phyloP scores from a whole-genome alignment of 2,797 vertebrate species.

The Ptychadena robeensis region DNA sequence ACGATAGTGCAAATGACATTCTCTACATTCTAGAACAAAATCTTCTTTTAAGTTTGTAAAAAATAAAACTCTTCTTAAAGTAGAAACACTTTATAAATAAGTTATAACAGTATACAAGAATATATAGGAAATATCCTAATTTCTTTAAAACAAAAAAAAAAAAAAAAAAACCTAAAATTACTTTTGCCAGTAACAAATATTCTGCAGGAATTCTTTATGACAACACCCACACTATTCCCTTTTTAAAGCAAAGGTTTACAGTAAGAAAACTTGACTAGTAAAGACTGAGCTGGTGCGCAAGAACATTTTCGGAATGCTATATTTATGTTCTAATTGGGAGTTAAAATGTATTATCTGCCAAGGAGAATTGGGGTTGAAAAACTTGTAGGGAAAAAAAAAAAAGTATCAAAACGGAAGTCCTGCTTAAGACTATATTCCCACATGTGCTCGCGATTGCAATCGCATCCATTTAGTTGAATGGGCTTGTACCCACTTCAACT shows the following conservation, averaged over 20 bases:
- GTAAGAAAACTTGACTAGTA: not conserved
- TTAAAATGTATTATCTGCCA: not conserved
- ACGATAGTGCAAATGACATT: not conserved
- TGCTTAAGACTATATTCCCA: too few species aligned
- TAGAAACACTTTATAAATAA: conserved; percentile 74
- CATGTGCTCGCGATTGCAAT: too few species aligned
- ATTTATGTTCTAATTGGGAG: not conserved
- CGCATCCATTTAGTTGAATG: too few species aligned
- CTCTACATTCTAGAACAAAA: not conserved
- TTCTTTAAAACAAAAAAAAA: conserved; percentile 20
- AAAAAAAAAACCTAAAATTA: not conserved
- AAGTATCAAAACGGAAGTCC: too few species aligned
- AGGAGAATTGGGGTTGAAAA: too few species aligned
- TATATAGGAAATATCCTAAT: conserved; percentile 60
- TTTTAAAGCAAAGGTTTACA: not conserved
- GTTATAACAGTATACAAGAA: conserved; percentile 71
- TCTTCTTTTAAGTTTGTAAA: not conserved
- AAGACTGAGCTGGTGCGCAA: not conserved
- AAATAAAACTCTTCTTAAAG: conserved; percentile 42
- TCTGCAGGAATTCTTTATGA: not conserved
- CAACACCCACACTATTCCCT: not conserved
- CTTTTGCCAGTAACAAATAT: not conserved
- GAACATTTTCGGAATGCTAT: not conserved
- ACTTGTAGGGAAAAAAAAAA: not conserved
- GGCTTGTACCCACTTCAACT: too few species aligned